phyloP scores from a whole-genome alignment of 2,888 invertebrate species.

The Trissolcus japonicus region DNA sequence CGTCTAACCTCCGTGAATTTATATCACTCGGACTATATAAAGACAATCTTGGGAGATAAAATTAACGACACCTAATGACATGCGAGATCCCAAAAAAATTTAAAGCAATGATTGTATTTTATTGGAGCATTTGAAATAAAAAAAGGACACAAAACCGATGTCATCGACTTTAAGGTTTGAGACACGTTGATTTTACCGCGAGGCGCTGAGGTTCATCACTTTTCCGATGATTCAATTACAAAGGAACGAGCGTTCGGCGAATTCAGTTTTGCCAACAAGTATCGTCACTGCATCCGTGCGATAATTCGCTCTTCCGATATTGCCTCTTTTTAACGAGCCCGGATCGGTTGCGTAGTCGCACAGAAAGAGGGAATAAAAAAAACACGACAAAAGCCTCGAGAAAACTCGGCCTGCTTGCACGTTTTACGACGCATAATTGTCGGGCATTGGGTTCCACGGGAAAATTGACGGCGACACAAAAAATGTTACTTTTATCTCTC shows the following conservation, averaged over 20 bases:
- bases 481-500: not conserved
- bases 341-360: conserved; percentile 40
- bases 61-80: conserved; percentile 10
- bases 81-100: not conserved
- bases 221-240: conserved; percentile 40
- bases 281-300: conserved; percentile 35
- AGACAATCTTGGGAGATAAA: not conserved
- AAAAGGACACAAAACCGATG: too few relatives aligned
- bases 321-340: conserved; percentile 59
- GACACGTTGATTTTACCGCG: too few relatives aligned
- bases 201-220: conserved; percentile 7
- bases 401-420: conserved; percentile 53
- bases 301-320: conserved; percentile 60
- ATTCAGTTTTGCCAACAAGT: conserved; percentile 30
- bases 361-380: not conserved
- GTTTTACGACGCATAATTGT: conserved; percentile 37
- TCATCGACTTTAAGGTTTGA: too few relatives aligned
- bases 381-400: conserved; percentile 15
- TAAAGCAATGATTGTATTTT: not conserved
- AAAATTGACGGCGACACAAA: conserved; percentile 18
- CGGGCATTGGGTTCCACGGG: conserved; percentile 29
- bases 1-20: too few relatives aligned
- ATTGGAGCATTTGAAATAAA: too few relatives aligned
- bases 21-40: not conserved
- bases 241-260: conserved; percentile 30